Evolutionary conservation across 1,140 invertebrate genomes (phyloP), one percentile per base, ranked within the genome.

Genomic region (Saccostrea glomerata): DNA sequence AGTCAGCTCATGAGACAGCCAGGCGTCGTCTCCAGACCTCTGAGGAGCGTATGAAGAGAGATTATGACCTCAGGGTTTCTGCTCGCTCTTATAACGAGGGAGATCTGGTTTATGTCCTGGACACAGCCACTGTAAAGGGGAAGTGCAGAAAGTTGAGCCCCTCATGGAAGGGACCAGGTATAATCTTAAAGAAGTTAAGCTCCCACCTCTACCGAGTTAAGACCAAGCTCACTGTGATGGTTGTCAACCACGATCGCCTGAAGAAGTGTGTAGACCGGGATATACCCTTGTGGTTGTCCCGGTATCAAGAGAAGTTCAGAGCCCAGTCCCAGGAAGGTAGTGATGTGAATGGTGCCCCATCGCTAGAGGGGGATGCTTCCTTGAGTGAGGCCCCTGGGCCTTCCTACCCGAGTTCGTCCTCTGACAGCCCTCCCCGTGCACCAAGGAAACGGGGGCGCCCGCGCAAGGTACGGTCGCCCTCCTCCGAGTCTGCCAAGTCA

Each of bases 111-210:
- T 77, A 86, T 77, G 63, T 56, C 25, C 23, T 86, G 1, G 85
- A 86, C 63, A 86, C 85, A 0, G 85, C 85, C 0, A 66, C 66
- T 1, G 40, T 77, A 1, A 86, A 86, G 40, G 85, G 63, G 9
- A 86, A 56, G 12, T 86, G 85, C n/a, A 30, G 54, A 17, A 86
- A 86, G 23, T 15, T 77, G 1, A 54, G 36, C 3, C 70, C 47
- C 0, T 66, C 63, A 0, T 86, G 85, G 66, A 86, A 77, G 20
- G 85, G 85, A 13, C 63, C 85, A 0, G 63, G 85, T 7, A 55
- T 86, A 0, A 77, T 86, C n/a, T 30, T 77, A 0, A 86, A 77
- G 70, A 86, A 86, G 30, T 36, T 86, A 73, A 30, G 66, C 66
- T 23, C 7, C 23, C 66, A 9, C 9, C 66, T 73, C 5, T 70